A percentile compares a stretch with the other conserved stretches of the same genome.
phyloP scores from a whole-genome alignment of 2,888 invertebrate genomes.

The Ethmia dodecea region DNA sequence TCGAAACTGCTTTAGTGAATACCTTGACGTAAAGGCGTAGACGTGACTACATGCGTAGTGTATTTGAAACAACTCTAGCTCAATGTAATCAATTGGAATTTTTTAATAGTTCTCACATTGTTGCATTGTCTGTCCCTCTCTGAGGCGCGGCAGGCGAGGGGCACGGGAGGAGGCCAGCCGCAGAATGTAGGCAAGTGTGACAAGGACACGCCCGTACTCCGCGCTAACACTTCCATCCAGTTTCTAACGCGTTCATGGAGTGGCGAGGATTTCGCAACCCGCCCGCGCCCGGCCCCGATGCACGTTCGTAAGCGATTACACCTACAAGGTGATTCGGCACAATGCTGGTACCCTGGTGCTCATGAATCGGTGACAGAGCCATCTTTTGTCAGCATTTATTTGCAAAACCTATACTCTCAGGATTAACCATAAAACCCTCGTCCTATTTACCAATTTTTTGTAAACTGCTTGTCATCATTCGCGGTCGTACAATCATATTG shows the following conservation, averaged over 20 bases:
- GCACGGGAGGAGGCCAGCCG: conserved; percentile 51
- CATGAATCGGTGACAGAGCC: conserved; percentile 1
- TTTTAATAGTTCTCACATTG: conserved; percentile 54
- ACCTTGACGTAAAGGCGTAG: neutral
- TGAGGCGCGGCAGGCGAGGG: conserved; percentile 41
- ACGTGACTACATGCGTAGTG: neutral
- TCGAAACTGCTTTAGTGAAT: conserved; percentile 7
- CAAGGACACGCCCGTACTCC: conserved; percentile 76
- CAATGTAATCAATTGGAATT: conserved; percentile 34
- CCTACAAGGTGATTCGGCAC: conserved; percentile 47
- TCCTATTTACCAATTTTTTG: too few species aligned
- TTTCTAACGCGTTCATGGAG: conserved; percentile 73
- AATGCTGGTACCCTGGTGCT: conserved; percentile 27
- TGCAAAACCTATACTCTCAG: conserved; percentile 4
- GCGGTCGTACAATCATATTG: too few species aligned
- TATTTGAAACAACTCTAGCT: too few species aligned
- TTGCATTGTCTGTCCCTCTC: conserved; percentile 67
- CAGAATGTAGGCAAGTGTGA: conserved; percentile 77
- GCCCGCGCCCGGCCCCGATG: conserved; percentile 49
- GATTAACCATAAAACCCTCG: too few species aligned
- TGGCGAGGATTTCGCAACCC: conserved; percentile 69
- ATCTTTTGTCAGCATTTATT: conserved; percentile 6
- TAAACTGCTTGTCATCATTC: too few species aligned
- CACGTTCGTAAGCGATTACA: conserved; percentile 36
- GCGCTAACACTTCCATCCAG: conserved; percentile 75